phyloP scores from a whole-genome alignment of 2,888 invertebrate genomes.

The Melipona beecheii region DNA sequence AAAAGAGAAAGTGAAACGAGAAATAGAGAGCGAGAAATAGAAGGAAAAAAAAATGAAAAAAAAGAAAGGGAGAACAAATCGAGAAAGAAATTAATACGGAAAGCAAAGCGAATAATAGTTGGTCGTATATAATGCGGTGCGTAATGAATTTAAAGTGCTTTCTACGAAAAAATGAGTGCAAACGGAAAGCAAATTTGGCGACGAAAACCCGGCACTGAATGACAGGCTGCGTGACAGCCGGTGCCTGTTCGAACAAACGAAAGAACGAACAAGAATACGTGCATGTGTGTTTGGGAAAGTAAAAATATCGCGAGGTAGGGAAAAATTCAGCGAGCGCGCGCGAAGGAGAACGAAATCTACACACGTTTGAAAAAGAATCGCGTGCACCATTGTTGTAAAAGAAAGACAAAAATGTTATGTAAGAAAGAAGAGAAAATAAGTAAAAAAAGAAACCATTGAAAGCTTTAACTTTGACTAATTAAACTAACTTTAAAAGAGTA shows the following conservation, averaged over 20 bases:
- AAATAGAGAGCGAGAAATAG: neutral
- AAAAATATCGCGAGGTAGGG: conserved; percentile 9
- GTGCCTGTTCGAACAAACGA: conserved; percentile 7
- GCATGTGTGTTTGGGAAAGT: conserved; percentile 15
- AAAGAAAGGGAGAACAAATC: neutral
- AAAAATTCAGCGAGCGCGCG: conserved; percentile 48
- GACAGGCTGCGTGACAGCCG: conserved; percentile 26
- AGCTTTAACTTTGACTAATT: conserved; percentile 80
- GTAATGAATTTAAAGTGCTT: neutral
- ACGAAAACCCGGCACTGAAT: conserved; percentile 23
- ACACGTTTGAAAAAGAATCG: conserved; percentile 53
- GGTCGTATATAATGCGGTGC: conserved; percentile 16
- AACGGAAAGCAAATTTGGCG: neutral
- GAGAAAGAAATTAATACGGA: neutral
- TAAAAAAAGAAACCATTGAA: conserved; percentile 73
- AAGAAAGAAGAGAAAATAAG: conserved; percentile 45
- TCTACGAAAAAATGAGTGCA: conserved; percentile 6
- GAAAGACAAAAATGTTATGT: conserved; percentile 28
- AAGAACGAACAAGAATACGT: neutral
- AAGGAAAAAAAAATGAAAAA: no score
- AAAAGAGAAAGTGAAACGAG: neutral
- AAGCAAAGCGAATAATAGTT: conserved; percentile 9
- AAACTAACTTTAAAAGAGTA: conserved; percentile 75
- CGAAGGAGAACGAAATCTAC: conserved; percentile 52
- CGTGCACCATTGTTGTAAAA: conserved; percentile 74